Evolutionary conservation across 2,797 vertebrate species (phyloP), one percentile per base, ranked within the genome.

Genomic region (Neosilurus mollespiculum): DNA sequence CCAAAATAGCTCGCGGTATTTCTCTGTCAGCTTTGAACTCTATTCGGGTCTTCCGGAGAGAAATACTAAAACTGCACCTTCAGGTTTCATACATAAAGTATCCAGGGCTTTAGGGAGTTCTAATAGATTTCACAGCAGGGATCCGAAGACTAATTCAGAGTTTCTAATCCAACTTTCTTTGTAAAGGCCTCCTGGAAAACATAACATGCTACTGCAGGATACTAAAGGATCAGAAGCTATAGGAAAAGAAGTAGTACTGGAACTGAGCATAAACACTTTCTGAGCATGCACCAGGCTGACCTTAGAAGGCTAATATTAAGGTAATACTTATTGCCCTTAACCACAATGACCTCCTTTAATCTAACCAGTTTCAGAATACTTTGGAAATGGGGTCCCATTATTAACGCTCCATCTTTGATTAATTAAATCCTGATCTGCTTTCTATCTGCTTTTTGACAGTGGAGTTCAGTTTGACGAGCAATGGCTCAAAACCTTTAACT

Each of bases 371-470:
- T 80, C 83, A 88, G 90, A 85, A 90, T 72, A 77, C 83, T 87
- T 89, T 75, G 78, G 84, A 88, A 90, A 90, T 75, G 87, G 87
- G 83, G 88, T 86, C 91, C 89, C 87, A 89, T 92, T 92, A 93
- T 93, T 93, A 94, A 93, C 78, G 85, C 90, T 91, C 89, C 90
- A 93, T 92, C 92, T 93, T 93, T 93, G 92, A 95, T 94, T 95
- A 93, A 94, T 94, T 92, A 93, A 87, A 89, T 91, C 86, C 92
- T 66, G 93, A 93, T 93, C 93, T 95, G 93, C 91, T 93, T 93
- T 91, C 90, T 91, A 92, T 94, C 92, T 90, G 89, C 78, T 87
- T 85, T 87, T 87, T 91, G 91, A 94, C 94, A 93, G 92, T 89
- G 89, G 87, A 83, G 86, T 89, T 85, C 85, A 87, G 85, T 81